Base-by-base conservation (phyloP, 2,888 invertebrate genomes). In the Nymphalis polychloros region DNA sequence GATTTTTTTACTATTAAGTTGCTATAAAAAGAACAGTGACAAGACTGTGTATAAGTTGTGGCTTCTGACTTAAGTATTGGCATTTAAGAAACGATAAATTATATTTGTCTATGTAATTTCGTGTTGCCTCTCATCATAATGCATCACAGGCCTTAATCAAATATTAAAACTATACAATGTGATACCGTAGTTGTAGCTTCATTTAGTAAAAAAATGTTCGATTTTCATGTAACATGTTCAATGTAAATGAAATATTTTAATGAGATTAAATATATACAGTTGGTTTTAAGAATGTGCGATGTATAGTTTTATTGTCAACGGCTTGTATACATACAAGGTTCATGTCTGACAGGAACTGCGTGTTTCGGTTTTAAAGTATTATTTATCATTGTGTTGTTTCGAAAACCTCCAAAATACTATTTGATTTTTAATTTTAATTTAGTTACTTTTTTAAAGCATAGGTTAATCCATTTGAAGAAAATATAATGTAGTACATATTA, bases 81-180 rank as follows among this genome's bases (percentile, higher is more conserved):
- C 63, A 70, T 70, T 69, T 68, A 67, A 50, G 47, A 69, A 63
- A 53, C 63, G 31, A 69, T 57, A 72, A 72, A 67, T 67, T 64
- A 72, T 70, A 72, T 59, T 64, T 63, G 66, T 59, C 53, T 8
- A 59, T 63, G 66, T 67, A 64, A 63, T 60, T 68, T 68, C 55
- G 50, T 55, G 67, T 47, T 46, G 53, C 63, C 50, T 49, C 65
- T 70, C 72, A 70, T 72, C 59, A 60, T 50, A 60, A 72, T 65
- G 59, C 70, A 67, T 57, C 64, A 67, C 41, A 35, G 31, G 31
- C 23, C 31, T 41, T 71, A 55, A 69, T 71, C 63, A 62, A 68
- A 62, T 67, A 59, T 53, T 61, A 50, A 66, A 31, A 41, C 35
- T 41, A 64, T 52, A 41, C 64, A 64, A 63, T 64, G 70, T 67